Conservation (phyloP, 2,888 invertebrate genomes). For the Agrochola lota region DNA sequence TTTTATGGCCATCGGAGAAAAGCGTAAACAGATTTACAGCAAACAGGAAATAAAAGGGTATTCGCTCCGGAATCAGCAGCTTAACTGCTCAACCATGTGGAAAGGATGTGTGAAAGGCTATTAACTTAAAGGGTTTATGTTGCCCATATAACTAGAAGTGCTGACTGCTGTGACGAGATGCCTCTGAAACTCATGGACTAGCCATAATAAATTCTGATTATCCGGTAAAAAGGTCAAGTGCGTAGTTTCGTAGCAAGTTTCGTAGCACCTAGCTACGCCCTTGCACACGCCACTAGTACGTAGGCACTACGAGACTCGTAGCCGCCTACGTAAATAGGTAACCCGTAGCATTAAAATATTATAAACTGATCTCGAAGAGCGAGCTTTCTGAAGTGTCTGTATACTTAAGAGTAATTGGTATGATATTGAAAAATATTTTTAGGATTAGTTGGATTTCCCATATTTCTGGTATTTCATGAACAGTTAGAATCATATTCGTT, state of each 20-base stretch:
- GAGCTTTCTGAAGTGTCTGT: constrained; percentile 2
- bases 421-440: constrained; percentile 2
- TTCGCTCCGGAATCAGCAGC: constrained; percentile 2
- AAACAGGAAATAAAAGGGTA: constrained; percentile 26
- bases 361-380: constrained; percentile 13
- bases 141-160: constrained; percentile 42
- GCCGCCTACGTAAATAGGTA: constrained; percentile 7
- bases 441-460: background rate
- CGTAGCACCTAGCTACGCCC: constrained; percentile 35
- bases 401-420: constrained; percentile 28
- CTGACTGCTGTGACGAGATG: constrained; percentile 38
- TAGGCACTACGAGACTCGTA: constrained; percentile 33
- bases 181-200: constrained; percentile 21
- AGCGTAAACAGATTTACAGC: constrained; percentile 26
- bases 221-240: constrained; percentile 34
- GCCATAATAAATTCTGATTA: constrained; percentile 35
- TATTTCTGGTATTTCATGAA: background rate
- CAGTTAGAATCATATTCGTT: background rate
- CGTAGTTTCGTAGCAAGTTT: constrained; percentile 43
- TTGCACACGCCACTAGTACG: constrained; percentile 24
- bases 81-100: constrained; percentile 31
- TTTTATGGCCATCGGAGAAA: background rate
- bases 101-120: constrained; percentile 46
- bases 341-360: constrained; percentile 17
- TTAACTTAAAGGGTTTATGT: constrained; percentile 53